Evolutionary conservation across 1,140 invertebrate species (phyloP), one percentile per base, ranked within the genome.

Genomic region (Pseudobourletiella spinata): DNA sequence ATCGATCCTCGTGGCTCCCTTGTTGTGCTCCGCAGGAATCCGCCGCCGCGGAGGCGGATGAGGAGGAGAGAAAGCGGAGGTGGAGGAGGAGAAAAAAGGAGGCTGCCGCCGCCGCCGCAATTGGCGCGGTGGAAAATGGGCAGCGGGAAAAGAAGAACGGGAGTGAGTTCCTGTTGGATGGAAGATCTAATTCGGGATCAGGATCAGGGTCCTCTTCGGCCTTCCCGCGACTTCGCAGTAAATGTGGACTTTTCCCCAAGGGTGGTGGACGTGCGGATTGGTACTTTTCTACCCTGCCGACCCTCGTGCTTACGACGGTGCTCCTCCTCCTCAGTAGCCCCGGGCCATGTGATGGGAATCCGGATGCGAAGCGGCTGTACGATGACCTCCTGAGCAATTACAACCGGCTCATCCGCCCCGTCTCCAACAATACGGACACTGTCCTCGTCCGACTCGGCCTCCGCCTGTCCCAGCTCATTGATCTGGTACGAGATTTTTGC

Each of bases 331-430:
- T n/a, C n/a, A n/a, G n/a, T n/a, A n/a, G n/a, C n/a, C n/a, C n/a
- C n/a, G n/a, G n/a, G 20, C 35, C 58, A 2, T 51, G 90, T 89
- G 77, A 81, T 92, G 93, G 74, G 26, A 60, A 61, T 70, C 65
- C 59, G 1, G 90, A 95, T 72, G 91, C 91, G 1, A 94, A 94
- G 74, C 81, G 91, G 58, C 82, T 95, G 26, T 95, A 95, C 74
- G 91, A 95, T 72, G 95, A 98, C 78, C 79, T 98, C 44, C 80
- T 98, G 59, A 91, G 90, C 70, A 94, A 92, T 77, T 98, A 98
- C 76, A 98, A 98, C 79, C 84, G 93, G 66, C 82, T 96, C 30
- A 95, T 95, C 60, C 79, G 94, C 70, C 95, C 95, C 0, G 91
- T 97, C 4, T 85, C 84, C 66, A 91, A 95, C 75, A 94, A 93